These are phyloP conservation scores for Larimichthys crocea DNA, from an alignment of 2,113 vertebrate genomes.

Conservation along the genomic window DNA sequence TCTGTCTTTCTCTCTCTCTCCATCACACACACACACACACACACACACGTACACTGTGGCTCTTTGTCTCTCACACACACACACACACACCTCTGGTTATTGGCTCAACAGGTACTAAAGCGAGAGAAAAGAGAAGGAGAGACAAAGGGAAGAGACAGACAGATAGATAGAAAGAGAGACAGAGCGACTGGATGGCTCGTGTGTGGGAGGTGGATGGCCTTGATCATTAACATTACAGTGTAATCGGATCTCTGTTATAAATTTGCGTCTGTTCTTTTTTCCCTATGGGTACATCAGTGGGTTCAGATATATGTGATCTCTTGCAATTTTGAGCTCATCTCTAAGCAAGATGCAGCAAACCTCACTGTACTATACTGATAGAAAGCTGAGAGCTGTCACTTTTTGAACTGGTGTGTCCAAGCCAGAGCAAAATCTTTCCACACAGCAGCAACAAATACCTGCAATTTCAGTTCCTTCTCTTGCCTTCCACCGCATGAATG, in stretches of 20 bases:
- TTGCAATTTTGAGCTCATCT: not conserved
- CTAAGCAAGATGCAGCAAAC: not conserved
- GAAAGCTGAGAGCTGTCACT: not conserved
- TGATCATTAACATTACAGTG: conserved; percentile 38
- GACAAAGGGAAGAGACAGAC: not conserved
- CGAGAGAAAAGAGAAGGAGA: conserved; percentile 2
- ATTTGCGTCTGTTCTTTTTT: conserved; percentile 18
- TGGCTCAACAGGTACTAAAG: conserved; percentile 42
- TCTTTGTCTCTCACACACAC: conserved; percentile 32
- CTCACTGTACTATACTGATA: not conserved
- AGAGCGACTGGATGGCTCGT: conserved; percentile 7
- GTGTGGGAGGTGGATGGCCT: conserved; percentile 22
- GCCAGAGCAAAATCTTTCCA: not conserved
- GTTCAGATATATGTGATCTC: not conserved
- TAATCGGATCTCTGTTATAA: conserved; percentile 41
- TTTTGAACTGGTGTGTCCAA: not conserved
- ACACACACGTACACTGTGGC: conserved; percentile 13
- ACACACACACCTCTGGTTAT: not conserved
- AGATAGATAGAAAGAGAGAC: not conserved
- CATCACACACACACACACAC: not conserved
- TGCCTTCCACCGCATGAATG: not conserved
- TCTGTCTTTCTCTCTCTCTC: too few relatives aligned
- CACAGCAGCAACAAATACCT: not conserved
- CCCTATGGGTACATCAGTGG: not conserved
- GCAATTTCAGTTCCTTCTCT: not conserved